phyloP scores from a whole-genome alignment of 2,113 vertebrate genomes.

The Chroicocephalus ridibundus region DNA sequence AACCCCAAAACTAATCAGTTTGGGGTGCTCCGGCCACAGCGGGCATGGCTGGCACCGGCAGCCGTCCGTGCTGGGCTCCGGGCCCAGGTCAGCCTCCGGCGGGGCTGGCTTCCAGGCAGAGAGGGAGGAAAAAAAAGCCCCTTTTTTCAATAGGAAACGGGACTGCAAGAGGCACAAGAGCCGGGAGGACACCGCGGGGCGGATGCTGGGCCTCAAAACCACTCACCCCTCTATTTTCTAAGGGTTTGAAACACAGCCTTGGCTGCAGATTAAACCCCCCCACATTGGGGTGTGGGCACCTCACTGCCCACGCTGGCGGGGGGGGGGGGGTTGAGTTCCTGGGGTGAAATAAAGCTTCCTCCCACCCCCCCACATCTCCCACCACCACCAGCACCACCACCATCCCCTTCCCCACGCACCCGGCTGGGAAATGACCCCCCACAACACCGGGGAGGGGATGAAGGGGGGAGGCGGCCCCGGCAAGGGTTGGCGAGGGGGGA shows the following conservation, averaged over 20 bases:
- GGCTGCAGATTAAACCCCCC: neutral
- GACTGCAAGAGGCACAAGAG: neutral
- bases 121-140: neutral
- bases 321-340: neutral
- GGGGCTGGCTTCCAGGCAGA: neutral
- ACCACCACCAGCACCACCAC: neutral
- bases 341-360: neutral
- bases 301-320: neutral
- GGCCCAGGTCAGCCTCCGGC: neutral
- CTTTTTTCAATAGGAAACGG: neutral
- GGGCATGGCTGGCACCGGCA: neutral
- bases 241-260: neutral
- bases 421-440: neutral
- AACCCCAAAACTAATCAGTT: neutral
- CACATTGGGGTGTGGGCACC: neutral
- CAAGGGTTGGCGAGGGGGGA: neutral
- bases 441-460: neutral
- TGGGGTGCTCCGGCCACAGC: neutral
- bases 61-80: neutral
- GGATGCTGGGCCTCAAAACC: neutral
- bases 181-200: neutral
- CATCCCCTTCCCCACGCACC: neutral
- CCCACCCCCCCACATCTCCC: neutral
- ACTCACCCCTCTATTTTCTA: neutral
- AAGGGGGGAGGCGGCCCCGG: neutral